Evolutionary conservation across 2,888 invertebrate genomes (phyloP).

Genomic region (Carabus problematicus): DNA sequence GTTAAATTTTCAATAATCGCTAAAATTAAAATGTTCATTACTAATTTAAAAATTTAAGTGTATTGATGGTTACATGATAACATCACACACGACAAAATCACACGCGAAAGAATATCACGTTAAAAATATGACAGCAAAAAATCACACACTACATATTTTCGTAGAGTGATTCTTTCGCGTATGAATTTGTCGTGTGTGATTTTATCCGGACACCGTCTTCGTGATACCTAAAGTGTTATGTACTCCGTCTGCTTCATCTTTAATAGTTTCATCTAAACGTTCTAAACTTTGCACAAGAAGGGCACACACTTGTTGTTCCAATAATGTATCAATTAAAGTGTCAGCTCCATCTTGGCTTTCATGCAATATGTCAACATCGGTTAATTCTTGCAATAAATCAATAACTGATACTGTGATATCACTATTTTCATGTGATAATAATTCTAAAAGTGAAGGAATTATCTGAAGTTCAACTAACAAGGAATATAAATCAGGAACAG

Average conservation of each 20-base stretch:
- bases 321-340: conserved; percentile 83
- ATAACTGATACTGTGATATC: conserved; percentile 72
- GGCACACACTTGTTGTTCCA: conserved; percentile 88
- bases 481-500: conserved; percentile 94
- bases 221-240: conserved; percentile 84
- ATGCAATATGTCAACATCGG: conserved; percentile 94
- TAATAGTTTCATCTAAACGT: conserved; percentile 88
- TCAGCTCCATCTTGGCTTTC: conserved; percentile 93
- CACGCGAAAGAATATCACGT: no score
- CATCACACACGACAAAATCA: no score
- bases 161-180: no score
- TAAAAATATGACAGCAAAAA: no score
- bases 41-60: not conserved
- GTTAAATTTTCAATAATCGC: conserved; percentile 94
- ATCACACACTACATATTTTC: no score
- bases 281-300: conserved; percentile 92
- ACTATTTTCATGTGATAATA: conserved; percentile 95
- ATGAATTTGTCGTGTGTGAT: no score
- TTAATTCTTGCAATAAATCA: conserved; percentile 80
- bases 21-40: conserved; percentile 52
- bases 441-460: conserved; percentile 87
- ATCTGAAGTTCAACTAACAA: conserved; percentile 88
- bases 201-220: no score
- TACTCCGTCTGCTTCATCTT: conserved; percentile 95
- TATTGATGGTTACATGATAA: no score